Evolutionary conservation across 92 coral and sea anemone genomes (phyloP), one percentile per base, ranked within the genome.

Genomic region (Zoanthus solanderi): DNA sequence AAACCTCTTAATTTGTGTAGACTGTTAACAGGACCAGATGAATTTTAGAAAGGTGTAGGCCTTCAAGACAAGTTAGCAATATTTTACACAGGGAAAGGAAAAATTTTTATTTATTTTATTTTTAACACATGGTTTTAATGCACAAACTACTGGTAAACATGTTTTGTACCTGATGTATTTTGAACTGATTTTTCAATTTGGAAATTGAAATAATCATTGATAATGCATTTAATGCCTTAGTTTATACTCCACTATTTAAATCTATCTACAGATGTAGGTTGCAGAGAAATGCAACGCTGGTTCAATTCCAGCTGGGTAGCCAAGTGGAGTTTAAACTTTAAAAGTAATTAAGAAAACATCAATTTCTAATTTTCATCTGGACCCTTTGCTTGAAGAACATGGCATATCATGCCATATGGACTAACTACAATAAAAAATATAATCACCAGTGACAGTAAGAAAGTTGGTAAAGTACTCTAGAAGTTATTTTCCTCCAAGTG

Each of bases 291-390:
- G 77, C 77, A 72, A 37, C 77, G 77, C 77, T 72, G 77, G 77
- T 72, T 72, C 77, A 72, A 72, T 72, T 72, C 77, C 77, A 72
- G 77, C 77, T 72, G 77, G 77, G 53, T 72, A 72, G 34, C 77
- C 77, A 72, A 72, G 77, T 72, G 77, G 77, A 72, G 77, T 72
- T 72, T 72, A 72, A 72, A 72, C 53, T 72, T 72, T 72, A 37
- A 72, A 72, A 72, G 53, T 72, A 34, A 72, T 72, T 72, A 34
- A 10, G 53, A 72, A 71, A 72, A 72, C 52, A 72, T 72, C 77
- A 72, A 72, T 72, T 72, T 72, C 52, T 72, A 34, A 72, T 72
- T 72, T 72, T 72, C 77, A 72, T 72, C 5, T 72, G 77, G 53
- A 72, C 77, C 77, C 77, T 72, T 72, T 72, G 77, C 77, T 72